phyloP scores from a whole-genome alignment of 1,140 invertebrate genomes.

The roundworm (Caenorhabditis elegans) region DNA sequence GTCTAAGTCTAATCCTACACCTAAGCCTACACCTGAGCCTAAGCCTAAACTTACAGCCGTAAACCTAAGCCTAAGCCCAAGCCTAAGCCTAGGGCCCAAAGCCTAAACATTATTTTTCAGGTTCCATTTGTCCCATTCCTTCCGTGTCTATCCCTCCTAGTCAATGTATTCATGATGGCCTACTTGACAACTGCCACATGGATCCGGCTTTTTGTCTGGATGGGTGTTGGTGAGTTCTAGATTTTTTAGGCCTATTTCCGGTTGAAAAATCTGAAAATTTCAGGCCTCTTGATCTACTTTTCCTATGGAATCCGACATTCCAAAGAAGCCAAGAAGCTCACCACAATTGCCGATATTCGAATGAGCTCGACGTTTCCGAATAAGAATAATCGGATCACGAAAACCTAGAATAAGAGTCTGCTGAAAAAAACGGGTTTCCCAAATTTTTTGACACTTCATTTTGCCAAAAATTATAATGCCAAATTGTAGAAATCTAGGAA shows the following conservation, averaged over 20 bases:
- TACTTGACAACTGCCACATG: conserved; percentile 80
- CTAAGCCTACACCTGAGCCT: too few species aligned
- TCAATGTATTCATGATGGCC: conserved; percentile 85
- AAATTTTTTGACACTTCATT: too few species aligned
- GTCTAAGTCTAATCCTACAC: too few species aligned
- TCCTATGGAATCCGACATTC: conserved; percentile 84
- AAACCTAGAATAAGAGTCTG: neutral
- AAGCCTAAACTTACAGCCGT: too few species aligned
- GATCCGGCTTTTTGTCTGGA: conserved; percentile 83
- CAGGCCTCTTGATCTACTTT: conserved; percentile 84
- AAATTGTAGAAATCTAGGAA: too few species aligned
- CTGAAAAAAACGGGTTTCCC: neutral
- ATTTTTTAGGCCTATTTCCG: neutral
- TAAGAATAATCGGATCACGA: conserved; percentile 10
- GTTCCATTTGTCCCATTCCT: conserved; percentile 83
- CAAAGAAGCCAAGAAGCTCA: conserved; percentile 73
- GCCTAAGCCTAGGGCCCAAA: too few species aligned
- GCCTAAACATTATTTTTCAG: too few species aligned
- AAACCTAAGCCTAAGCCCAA: too few species aligned
- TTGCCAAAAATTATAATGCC: too few species aligned
- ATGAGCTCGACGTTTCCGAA: neutral
- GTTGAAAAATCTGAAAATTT: conserved; percentile 55
- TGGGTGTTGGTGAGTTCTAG: conserved; percentile 72
- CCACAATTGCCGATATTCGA: neutral
- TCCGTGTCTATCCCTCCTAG: conserved; percentile 79